A percentile compares a stretch with the other conserved stretches of the same genome.
These are phyloP conservation scores for Cisticola juncidis DNA, from an alignment of 2,113 vertebrate species.

Conservation along the genomic window DNA sequence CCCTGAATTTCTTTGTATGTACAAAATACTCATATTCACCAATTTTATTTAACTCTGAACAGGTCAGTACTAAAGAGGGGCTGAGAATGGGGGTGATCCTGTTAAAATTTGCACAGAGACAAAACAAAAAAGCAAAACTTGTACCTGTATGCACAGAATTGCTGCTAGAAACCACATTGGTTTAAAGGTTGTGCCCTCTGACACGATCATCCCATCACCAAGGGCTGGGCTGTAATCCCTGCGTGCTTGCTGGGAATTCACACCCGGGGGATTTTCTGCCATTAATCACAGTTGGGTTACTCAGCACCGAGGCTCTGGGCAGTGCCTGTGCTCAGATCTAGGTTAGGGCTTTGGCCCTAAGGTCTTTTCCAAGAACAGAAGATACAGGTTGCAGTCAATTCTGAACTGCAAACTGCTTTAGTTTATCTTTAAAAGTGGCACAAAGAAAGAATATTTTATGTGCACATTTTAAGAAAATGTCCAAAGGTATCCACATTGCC, in stretches of 20 bases:
- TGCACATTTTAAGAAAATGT: not conserved
- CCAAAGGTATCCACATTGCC: not conserved
- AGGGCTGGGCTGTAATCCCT: not conserved
- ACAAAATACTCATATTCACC: not conserved
- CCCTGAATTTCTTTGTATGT: not conserved
- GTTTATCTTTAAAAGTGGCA: not conserved
- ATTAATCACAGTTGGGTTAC: not conserved
- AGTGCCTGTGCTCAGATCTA: not conserved
- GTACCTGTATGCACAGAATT: not conserved
- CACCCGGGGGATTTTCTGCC: not conserved
- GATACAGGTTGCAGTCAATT: not conserved
- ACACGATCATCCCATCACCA: not conserved
- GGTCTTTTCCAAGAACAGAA: not conserved
- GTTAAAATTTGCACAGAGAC: not conserved
- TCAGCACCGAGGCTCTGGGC: not conserved
- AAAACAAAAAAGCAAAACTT: not conserved
- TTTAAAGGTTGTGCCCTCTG: not conserved
- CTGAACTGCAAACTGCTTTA: not conserved
- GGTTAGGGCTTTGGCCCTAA: not conserved
- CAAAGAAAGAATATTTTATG: not conserved
- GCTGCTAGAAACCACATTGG: not conserved
- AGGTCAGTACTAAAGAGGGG: not conserved
- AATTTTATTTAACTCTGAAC: not conserved
- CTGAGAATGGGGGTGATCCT: not conserved
- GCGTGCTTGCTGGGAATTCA: not conserved